phyloP scores from a whole-genome alignment of 37 sponge, comb jelly and placozoan genomes.

The Theonella swinhoei region DNA sequence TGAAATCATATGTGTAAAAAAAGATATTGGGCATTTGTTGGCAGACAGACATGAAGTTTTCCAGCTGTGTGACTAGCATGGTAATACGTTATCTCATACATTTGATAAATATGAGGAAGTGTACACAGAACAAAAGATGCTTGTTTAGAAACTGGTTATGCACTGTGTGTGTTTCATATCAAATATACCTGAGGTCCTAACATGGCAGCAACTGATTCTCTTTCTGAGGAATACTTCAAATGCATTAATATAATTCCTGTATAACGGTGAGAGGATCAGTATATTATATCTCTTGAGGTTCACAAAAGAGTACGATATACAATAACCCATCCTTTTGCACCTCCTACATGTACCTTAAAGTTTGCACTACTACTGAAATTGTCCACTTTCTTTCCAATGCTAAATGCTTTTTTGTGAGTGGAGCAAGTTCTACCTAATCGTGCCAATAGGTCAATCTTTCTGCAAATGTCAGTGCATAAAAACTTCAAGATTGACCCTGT shows the following conservation, averaged over 20 bases:
- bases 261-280: neutral
- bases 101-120: too few species aligned
- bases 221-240: constrained; percentile 55
- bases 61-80: too few species aligned
- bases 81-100: too few species aligned
- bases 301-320: neutral
- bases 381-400: too few species aligned
- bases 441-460: too few species aligned
- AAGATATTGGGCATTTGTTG: neutral
- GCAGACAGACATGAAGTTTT: too few species aligned
- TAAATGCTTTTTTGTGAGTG: too few species aligned
- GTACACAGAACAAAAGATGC: neutral
- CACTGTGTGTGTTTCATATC: neutral
- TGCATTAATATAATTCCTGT: constrained; percentile 62
- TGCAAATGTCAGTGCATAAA: too few species aligned
- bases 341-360: neutral
- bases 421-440: too few species aligned
- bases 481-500: too few species aligned
- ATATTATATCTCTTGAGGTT: neutral
- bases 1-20: neutral
- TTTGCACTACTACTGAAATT: too few species aligned
- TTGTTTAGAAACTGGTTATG: neutral
- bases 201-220: constrained; percentile 16
- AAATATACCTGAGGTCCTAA: constrained; percentile 1
- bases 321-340: neutral